Evolutionary conservation across 2,113 vertebrate species (phyloP).

Genomic region (Myxocyprinus asiaticus): DNA sequence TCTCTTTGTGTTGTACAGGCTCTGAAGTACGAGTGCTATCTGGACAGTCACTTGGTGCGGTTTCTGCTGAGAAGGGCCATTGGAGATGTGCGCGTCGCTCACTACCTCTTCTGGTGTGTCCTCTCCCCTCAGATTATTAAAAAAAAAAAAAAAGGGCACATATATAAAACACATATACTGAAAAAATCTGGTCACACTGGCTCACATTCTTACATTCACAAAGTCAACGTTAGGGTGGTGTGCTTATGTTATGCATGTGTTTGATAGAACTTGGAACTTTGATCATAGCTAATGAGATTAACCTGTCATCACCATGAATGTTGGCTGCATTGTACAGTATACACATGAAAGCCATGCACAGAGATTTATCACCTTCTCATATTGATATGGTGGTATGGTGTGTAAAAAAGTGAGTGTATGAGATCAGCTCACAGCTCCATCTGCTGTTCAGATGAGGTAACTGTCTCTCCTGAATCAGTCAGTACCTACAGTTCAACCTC

Average conservation of each 20-base stretch:
- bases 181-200: background rate
- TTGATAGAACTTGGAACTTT: too few species aligned
- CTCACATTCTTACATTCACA: background rate
- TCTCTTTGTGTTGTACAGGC: conserved; percentile 72
- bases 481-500: background rate
- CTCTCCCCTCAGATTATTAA: background rate
- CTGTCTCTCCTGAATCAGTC: background rate
- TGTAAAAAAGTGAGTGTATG: background rate
- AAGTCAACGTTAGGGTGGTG: too few species aligned
- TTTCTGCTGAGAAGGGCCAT: conserved; percentile 93
- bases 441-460: conserved; percentile 41
- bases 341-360: background rate
- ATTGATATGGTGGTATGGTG: too few species aligned
- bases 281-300: background rate
- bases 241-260: background rate
- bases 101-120: conserved; percentile 94
- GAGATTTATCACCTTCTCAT: background rate
- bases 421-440: conserved; percentile 25
- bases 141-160: background rate
- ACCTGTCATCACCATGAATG: background rate
- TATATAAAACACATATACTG: background rate
- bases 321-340: background rate
- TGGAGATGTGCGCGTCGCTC: conserved; percentile 88
- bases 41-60: conserved; percentile 93
- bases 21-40: conserved; percentile 96